Evolutionary conservation across 2,888 invertebrate genomes (phyloP), one percentile per base, ranked within the genome.

Genomic region (Thumatha senex): DNA sequence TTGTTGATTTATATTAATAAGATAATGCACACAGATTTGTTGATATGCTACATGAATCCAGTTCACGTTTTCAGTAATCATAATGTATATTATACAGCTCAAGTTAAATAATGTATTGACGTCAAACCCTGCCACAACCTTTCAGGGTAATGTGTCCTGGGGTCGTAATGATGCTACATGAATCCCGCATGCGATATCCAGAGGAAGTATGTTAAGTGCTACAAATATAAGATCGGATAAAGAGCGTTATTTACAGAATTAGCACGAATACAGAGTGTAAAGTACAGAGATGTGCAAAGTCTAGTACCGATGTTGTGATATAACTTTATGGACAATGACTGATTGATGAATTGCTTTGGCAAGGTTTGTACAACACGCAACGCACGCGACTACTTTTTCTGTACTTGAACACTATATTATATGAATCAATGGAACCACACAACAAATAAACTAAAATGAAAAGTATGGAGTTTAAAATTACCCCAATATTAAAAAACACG

Each of bases 281-380:
- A 18, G 18, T 24, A 2, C 18, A 18, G 13, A 11, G 2, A 33
- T 13, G 39, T 18, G 13, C 38, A 46, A 46, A 46, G 40, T 40
- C 13, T 33, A 39, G 15, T 8, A 18, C 14, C 5, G 12, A 5
- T 39, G 18, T 18, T 40, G 46, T 40, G 18, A 9, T 8, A 38
- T 15, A 36, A 36, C 14, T 9, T 46, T 24, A 12, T 24, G 33
- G 33, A 40, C 29, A 47, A 40, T 47, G 35, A 13, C 33, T 24
- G 24, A 44, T 44, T 35, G 35, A 47, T 35, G 29, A 47, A 40
- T 47, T 35, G 40, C 29, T 11, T 15, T 13, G 7, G 46, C 11
- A 11, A 35, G 35, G 29, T 14, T 18, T 39, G 7, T 31, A 38
- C 9, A 33, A 31, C 31, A 31, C 18, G 5, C 18, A 24, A 24